Percentiles rank a stretch among this genome's conserved stretches.
Conservation (phyloP, 2,888 invertebrate genomes). For the Megastigmus dorsalis region DNA sequence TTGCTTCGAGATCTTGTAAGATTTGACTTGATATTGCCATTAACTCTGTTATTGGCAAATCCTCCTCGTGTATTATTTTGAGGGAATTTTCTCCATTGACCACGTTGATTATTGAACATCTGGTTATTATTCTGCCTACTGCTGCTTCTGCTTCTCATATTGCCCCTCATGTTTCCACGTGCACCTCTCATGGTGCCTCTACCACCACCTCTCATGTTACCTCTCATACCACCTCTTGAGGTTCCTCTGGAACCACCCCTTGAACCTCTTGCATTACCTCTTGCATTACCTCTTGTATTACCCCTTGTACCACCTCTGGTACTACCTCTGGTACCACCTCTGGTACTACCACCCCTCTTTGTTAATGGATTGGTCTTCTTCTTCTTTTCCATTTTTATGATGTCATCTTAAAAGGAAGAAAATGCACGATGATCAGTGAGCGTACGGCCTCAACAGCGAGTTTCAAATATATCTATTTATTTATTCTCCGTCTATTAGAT, state of each 20-base stretch:
- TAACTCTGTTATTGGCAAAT: constrained; percentile 66
- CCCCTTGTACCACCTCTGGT: constrained; percentile 38
- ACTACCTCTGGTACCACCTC: constrained; percentile 53
- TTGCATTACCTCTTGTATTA: constrained; percentile 31
- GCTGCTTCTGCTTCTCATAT: constrained; percentile 58
- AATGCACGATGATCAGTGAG: constrained; percentile 64
- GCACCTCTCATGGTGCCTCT: constrained; percentile 52
- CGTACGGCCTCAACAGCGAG: constrained; percentile 62
- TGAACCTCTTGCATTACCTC: constrained; percentile 52
- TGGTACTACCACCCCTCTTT: constrained; percentile 59
- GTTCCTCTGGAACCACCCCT: constrained; percentile 24
- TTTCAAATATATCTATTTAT: constrained; percentile 50
- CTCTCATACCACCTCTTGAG: constrained; percentile 41
- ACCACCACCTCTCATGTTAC: constrained; percentile 28
- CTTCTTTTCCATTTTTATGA: constrained; percentile 74
- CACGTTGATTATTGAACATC: constrained; percentile 51
- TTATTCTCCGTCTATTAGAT: constrained; percentile 18
- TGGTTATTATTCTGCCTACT: constrained; percentile 54
- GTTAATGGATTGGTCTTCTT: constrained; percentile 61
- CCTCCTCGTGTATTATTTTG: constrained; percentile 63
- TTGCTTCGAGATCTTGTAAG: constrained; percentile 65
- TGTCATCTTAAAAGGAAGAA: constrained; percentile 74
- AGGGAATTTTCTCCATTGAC: constrained; percentile 58
- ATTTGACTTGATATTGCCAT: constrained; percentile 50
- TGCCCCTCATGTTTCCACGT: constrained; percentile 56